Base-by-base conservation (phyloP, 2,888 invertebrate genomes). In the Fragum sueziense region DNA sequence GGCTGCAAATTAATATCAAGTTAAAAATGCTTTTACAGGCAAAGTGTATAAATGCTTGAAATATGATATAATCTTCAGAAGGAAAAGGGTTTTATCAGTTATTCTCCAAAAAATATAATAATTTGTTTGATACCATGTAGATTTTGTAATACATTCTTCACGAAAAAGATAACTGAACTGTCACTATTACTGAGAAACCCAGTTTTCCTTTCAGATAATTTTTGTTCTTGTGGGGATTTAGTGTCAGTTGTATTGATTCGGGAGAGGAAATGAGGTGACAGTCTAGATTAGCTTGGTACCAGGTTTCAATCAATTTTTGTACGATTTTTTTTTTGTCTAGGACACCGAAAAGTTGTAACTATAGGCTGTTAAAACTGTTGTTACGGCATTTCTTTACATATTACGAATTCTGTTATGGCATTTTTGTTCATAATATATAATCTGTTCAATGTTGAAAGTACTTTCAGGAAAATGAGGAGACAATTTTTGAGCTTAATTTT, bases 241-340 rank as follows among this genome's bases (percentile, higher is more conserved):
- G 22, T 41, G 41, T 65, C 25, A 25, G 41, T 65, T 65, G 65
- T 65, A 65, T 65, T 65, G 65, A 65, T 65, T 65, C 31, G 22
- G 25, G 65, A 65, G 41, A 65, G 65, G 65, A 65, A 65, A 65
- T 65, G 65, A 65, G 65, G 65, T 65, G 65, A 65, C 65, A 65
- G 37, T 65, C 41, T 65, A 34, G 65, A 65, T 65, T 65, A 65
- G 65, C 41, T 14, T 65, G 41, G 65, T 65, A 65, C 65, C 22
- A 37, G 65, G 65, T 41, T n/a, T 65, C 65, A 65, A 65, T 65
- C 65, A 65, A 65, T 41, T 65, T 65, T 41, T 65, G 65, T 41
- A 3, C 65, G 7, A 41, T 65, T 65, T 41, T 65, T 65, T 41
- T 65, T 65, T 65, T 65, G 41, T 41, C 41, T n/a, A 27, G 65